Evolutionary conservation across 2,797 vertebrate species (phyloP).

Genomic region (Semotilus atromaculatus): DNA sequence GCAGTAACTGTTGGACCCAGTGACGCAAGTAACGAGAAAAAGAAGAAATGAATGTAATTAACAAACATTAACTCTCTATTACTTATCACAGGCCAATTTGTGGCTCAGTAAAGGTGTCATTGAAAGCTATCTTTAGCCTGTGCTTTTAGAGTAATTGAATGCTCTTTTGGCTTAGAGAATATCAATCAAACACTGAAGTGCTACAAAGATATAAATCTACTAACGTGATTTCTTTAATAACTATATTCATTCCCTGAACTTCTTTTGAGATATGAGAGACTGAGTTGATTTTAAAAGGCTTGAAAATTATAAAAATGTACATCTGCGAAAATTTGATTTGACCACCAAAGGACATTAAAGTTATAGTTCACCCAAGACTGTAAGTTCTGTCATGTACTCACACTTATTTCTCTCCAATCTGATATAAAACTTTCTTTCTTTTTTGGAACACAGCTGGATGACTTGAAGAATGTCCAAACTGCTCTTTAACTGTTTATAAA

Average conservation of each 20-base stretch:
- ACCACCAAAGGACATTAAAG: not conserved
- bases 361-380: not conserved
- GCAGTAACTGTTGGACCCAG: constrained; percentile 32
- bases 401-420: too few species aligned
- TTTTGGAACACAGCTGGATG: not conserved
- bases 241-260: not conserved
- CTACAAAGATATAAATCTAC: constrained; percentile 25
- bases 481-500: not conserved
- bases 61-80: constrained; percentile 67
- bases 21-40: constrained; percentile 26
- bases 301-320: not conserved
- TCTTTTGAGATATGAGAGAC: not conserved
- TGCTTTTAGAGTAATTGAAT: constrained; percentile 68
- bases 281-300: not conserved
- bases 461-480: not conserved
- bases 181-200: constrained; percentile 63
- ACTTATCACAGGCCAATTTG: constrained; percentile 69
- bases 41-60: constrained; percentile 50
- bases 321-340: not conserved
- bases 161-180: constrained; percentile 52
- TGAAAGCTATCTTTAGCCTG: constrained; percentile 57
- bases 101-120: constrained; percentile 52
- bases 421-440: not conserved
- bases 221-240: constrained; percentile 1
- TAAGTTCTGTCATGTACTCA: not conserved